Evolutionary conservation across 2,888 invertebrate genomes (phyloP).

Genomic region (Archips crataeganus): DNA sequence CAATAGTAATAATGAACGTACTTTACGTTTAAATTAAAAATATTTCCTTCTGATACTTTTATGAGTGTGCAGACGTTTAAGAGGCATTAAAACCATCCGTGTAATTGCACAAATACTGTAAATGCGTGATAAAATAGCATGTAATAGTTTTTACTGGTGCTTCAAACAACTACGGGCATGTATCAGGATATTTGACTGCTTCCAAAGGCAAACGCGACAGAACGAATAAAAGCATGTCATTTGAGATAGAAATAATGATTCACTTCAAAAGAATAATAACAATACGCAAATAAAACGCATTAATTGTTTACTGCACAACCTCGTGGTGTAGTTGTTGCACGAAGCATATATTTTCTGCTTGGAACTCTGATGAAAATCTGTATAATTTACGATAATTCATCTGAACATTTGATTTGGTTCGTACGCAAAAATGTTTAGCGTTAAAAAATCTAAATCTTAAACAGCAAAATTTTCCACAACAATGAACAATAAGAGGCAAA

Average conservation of each 20-base stretch:
- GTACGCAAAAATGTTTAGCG: too few relatives aligned
- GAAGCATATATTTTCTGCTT: too few relatives aligned
- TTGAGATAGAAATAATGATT: too few relatives aligned
- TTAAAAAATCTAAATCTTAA: background rate
- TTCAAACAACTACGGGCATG: background rate
- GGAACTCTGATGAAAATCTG: too few relatives aligned
- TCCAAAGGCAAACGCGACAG: background rate
- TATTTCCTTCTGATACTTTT: slow-evolving; percentile 20
- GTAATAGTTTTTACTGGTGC: background rate
- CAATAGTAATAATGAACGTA: slow-evolving; percentile 55
- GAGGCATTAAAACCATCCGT: slow-evolving; percentile 23
- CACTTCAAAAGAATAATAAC: too few relatives aligned
- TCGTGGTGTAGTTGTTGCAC: too few relatives aligned
- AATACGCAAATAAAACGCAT: too few relatives aligned
- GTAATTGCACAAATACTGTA: slow-evolving; percentile 20
- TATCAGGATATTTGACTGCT: background rate
- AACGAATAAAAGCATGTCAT: background rate
- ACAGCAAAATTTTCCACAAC: background rate
- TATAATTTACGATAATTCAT: too few relatives aligned
- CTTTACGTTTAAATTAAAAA: slow-evolving; percentile 57
- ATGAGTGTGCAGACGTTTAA: slow-evolving; percentile 17
- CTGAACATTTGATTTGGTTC: too few relatives aligned
- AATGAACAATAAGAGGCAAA: background rate
- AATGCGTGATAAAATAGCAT: slow-evolving; percentile 6
- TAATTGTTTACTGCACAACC: too few relatives aligned